A percentile compares a stretch with the other conserved stretches of the same genome.
Conservation (phyloP, 2,888 invertebrate species). For the Acanthosepion lycidas region DNA sequence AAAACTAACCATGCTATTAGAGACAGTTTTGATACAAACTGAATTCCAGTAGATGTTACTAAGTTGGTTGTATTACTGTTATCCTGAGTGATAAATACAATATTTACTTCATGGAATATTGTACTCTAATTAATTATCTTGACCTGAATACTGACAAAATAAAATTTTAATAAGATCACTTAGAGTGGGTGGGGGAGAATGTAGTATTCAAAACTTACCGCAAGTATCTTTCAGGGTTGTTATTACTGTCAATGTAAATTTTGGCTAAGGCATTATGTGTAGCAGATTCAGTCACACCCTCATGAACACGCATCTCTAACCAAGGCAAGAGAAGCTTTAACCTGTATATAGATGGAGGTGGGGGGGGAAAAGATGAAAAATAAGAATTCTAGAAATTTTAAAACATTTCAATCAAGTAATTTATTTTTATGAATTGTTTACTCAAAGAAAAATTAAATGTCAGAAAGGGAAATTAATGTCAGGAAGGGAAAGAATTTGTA, state of each 20-base stretch:
- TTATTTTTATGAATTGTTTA: too few species aligned
- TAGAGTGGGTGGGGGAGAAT: background rate
- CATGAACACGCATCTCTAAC: conserved; percentile 97
- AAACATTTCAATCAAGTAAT: background rate
- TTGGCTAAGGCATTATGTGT: conserved; percentile 99
- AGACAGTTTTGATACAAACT: too few species aligned
- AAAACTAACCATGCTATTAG: too few species aligned
- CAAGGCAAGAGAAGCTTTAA: conserved; percentile 95
- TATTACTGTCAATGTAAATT: conserved; percentile 99
- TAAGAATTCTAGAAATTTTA: background rate
- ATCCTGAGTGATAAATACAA: too few species aligned
- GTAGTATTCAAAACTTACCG: conserved; percentile 77
- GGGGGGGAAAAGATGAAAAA: background rate
- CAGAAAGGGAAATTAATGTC: background rate
- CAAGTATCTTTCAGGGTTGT: conserved; percentile 95
- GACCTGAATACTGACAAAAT: too few species aligned
- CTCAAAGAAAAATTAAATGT: too few species aligned
- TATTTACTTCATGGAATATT: too few species aligned
- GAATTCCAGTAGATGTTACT: too few species aligned
- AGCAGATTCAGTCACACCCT: conserved; percentile 96
- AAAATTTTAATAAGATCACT: too few species aligned
- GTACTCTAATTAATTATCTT: too few species aligned
- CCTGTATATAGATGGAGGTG: conserved; percentile 77
- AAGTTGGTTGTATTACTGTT: too few species aligned
- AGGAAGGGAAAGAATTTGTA: background rate